Evolutionary conservation across 2,797 vertebrate species (phyloP).

Genomic region (Coracias cyanogaster): DNA sequence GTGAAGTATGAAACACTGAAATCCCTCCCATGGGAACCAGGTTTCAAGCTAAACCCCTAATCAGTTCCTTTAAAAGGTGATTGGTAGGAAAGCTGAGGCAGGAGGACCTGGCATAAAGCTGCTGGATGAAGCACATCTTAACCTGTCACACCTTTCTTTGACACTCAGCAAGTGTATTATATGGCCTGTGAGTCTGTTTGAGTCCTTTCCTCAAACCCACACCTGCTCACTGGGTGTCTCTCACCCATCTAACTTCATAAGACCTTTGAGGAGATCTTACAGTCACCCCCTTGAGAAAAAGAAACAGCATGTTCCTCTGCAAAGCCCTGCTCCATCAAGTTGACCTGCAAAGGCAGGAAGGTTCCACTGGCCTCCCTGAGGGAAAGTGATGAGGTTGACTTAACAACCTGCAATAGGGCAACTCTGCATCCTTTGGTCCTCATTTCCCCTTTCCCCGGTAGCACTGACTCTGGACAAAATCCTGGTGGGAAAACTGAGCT

Average conservation of each 20-base stretch:
- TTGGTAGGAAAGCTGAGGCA: not conserved
- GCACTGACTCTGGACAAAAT: not conserved
- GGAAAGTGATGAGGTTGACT: not conserved
- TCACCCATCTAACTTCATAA: not conserved
- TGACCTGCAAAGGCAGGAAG: not conserved
- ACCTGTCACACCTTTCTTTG: not conserved
- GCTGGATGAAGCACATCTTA: not conserved
- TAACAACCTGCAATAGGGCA: not conserved
- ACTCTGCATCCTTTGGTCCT: not conserved
- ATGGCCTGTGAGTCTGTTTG: not conserved
- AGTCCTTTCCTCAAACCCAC: not conserved
- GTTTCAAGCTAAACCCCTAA: not conserved
- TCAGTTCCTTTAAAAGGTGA: not conserved
- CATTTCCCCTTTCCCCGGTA: no score
- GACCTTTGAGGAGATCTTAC: not conserved
- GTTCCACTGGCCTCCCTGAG: not conserved
- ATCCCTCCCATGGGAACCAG: not conserved
- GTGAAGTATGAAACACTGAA: not conserved
- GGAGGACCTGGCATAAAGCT: not conserved
- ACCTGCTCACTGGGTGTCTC: not conserved
- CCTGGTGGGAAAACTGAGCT: not conserved
- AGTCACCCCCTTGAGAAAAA: not conserved
- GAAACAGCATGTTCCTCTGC: not conserved
- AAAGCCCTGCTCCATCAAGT: not conserved
- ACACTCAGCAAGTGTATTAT: not conserved